phyloP scores from a whole-genome alignment of 1,140 invertebrate genomes.

The Brevipalpus yothersi region DNA sequence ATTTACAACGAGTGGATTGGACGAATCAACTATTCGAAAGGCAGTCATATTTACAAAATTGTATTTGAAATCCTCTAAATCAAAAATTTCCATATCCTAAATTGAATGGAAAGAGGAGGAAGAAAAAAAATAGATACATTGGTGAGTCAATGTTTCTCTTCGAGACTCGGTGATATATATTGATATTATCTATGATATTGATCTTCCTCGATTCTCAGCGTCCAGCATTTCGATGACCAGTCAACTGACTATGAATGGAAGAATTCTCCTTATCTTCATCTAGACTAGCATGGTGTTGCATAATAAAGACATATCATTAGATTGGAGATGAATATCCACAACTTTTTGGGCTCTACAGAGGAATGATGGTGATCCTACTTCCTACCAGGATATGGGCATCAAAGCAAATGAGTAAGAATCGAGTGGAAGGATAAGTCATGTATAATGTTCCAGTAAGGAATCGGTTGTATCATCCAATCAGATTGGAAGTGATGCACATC shows the following conservation, averaged over 20 bases:
- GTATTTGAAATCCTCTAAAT: constrained; percentile 78
- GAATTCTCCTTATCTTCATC: too few species aligned
- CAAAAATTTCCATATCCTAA: constrained; percentile 63
- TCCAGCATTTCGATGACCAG: neutral
- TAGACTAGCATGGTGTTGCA: too few species aligned
- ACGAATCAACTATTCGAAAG: constrained; percentile 57
- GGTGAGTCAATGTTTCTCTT: neutral
- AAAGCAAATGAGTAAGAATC: too few species aligned
- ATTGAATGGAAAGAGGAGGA: neutral
- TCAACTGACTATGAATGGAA: neutral
- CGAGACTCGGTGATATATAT: neutral
- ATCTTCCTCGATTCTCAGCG: neutral
- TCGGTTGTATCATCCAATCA: too few species aligned
- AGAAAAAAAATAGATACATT: neutral
- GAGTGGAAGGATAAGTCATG: too few species aligned
- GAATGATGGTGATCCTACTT: constrained; percentile 16
- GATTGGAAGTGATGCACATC: too few species aligned
- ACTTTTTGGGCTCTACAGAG: too few species aligned
- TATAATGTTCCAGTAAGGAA: too few species aligned
- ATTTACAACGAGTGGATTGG: constrained; percentile 42
- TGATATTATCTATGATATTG: neutral
- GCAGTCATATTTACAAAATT: constrained; percentile 81
- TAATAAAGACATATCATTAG: too few species aligned
- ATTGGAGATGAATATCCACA: too few species aligned
- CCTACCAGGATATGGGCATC: too few species aligned